Conservation (phyloP, 2,797 vertebrate genomes). For the Oceanodroma leucorhoa region DNA sequence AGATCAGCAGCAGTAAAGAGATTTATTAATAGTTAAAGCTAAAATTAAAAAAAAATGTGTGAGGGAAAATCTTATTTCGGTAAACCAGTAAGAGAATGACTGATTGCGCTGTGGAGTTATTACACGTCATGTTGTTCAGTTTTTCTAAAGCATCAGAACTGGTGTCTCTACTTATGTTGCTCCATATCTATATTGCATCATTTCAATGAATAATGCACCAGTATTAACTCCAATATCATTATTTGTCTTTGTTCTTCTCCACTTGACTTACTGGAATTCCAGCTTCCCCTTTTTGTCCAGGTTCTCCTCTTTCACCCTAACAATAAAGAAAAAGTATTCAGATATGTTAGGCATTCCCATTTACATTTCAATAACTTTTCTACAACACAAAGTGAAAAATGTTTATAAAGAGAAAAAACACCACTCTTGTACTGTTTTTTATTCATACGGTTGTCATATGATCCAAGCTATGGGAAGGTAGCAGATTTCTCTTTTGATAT, state of each 20-base stretch:
- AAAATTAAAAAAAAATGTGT: not conserved
- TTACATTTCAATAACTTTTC: not conserved
- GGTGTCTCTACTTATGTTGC: not conserved
- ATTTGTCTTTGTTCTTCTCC: not conserved
- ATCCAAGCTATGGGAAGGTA: not conserved
- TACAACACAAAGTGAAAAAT: not conserved
- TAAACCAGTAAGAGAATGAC: not conserved
- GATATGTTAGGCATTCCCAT: not conserved
- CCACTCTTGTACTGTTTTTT: not conserved
- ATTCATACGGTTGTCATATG: not conserved
- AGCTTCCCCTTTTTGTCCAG: conserved; percentile 78
- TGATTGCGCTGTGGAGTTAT: not conserved
- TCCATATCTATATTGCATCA: not conserved
- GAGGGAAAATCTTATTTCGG: not conserved
- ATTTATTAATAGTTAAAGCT: not conserved
- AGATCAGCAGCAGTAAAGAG: not conserved
- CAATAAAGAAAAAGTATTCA: not conserved
- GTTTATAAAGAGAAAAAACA: not conserved
- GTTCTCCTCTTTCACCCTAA: conserved; percentile 79
- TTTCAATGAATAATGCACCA: not conserved
- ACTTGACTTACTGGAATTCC: conserved; percentile 75
- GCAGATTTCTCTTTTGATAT: not conserved
- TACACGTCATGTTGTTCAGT: not conserved
- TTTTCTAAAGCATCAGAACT: not conserved
- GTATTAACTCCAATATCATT: not conserved